Evolutionary conservation across 2,797 vertebrate genomes (phyloP), one percentile per base, ranked within the genome.

Genomic region (Nannoperca obscura): DNA sequence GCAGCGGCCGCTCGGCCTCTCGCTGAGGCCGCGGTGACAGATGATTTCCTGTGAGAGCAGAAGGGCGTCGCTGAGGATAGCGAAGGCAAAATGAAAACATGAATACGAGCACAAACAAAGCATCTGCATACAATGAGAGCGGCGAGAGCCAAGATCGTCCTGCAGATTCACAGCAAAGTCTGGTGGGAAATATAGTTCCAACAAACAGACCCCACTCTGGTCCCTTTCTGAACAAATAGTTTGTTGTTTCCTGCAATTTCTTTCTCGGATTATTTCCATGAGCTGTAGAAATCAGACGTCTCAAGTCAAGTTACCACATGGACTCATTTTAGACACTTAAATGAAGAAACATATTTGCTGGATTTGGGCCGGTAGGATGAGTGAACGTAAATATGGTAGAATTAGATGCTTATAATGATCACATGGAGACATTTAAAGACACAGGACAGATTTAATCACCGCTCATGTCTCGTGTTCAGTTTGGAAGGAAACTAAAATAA

Each of bases 41-140:
- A 59, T 66, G 76, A 78, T 80, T 76, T 85, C 82, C 82, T 83
- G 75, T 44, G 81, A 64, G 78, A 78, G 77, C 76, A 14, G 38
- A 54, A 54, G 74, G 17, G 2, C 1, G 57, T 12, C 58, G 55
- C 36, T 0, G 46, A 38, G 32, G 34, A 46, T 2, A 9, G 53
- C 0, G 22, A 17, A 8, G 57, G 59, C 34, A 19, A 70, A 74
- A 71, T 73, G 27, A 32, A 52, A 22, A 59, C n/a, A 13, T 13
- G 40, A 47, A 75, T 20, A 4, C 80, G 5, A 69, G 50, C 44
- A 2, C 13, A 62, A 74, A 72, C 58, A 68, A 67, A 77, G 61
- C 62, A 67, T 76, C 71, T 63, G 71, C 52, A 74, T n/a, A 38
- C n/a, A 60, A 69, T 73, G 65, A 57, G 44, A 42, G 58, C 20